Conservation (phyloP, 2,888 invertebrate species). For the Branchellion lobata region DNA sequence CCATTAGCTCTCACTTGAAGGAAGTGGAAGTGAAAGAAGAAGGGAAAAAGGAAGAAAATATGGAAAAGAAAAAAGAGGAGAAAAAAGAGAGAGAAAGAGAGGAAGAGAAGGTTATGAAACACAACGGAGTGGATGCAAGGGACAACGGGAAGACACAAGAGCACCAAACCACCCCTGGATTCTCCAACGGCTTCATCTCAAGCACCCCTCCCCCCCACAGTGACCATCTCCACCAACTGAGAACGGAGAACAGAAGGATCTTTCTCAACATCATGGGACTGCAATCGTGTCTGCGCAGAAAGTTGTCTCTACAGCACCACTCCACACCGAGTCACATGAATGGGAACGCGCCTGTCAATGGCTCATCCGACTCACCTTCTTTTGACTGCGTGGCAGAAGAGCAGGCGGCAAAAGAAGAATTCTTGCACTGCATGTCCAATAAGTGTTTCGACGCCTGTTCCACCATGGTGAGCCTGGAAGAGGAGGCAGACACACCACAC, state of each 20-base stretch:
- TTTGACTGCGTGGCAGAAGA: background rate
- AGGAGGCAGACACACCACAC: background rate
- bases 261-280: conserved; percentile 20
- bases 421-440: background rate
- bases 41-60: too few relatives aligned
- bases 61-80: too few relatives aligned
- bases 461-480: conserved; percentile 17
- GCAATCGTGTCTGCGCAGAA: conserved; percentile 8
- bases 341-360: background rate
- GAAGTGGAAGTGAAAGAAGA: too few relatives aligned
- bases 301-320: background rate
- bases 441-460: conserved; percentile 32
- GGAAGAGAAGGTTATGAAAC: too few relatives aligned
- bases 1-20: too few relatives aligned
- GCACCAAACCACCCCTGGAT: background rate
- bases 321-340: background rate
- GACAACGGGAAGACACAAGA: background rate
- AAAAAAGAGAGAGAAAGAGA: too few relatives aligned
- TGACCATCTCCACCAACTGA: too few relatives aligned
- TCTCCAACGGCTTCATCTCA: background rate
- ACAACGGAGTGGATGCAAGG: too few relatives aligned
- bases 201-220: too few relatives aligned
- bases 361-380: too few relatives aligned
- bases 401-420: background rate
- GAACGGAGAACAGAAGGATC: conserved; percentile 21